These are phyloP conservation scores for Zosterops japonicus DNA, from an alignment of 2,113 vertebrate species.

Conservation along the genomic window DNA sequence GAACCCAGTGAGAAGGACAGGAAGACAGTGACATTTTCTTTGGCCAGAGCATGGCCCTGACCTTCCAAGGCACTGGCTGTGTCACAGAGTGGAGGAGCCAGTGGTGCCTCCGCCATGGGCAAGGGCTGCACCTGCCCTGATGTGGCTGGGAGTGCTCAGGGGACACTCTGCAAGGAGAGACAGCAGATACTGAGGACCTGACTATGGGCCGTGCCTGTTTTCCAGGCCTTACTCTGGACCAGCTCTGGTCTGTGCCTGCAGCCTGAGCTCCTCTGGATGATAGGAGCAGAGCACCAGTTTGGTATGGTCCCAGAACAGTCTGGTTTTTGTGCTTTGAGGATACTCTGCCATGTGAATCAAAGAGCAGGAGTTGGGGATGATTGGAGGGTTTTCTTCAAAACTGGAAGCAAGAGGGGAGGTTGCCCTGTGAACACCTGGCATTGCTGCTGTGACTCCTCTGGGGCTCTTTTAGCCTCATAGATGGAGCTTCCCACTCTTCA, in stretches of 20 bases:
- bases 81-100: fast-evolving
- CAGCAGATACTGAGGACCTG: background rate
- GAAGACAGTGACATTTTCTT: background rate
- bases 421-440: background rate
- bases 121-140: background rate
- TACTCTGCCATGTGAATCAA: background rate
- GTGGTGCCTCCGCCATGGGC: fast-evolving
- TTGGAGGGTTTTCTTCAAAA: background rate
- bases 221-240: background rate
- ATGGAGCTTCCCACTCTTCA: background rate
- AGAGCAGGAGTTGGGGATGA: background rate
- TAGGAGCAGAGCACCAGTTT: background rate
- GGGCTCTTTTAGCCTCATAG: background rate
- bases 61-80: background rate
- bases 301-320: background rate
- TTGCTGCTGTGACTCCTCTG: background rate
- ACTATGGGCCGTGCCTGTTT: fast-evolving
- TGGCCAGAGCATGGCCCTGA: background rate
- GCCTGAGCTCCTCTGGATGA: background rate
- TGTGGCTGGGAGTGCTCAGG: too few species aligned
- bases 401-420: background rate
- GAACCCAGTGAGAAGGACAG: background rate
- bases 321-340: background rate
- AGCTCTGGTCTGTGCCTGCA: background rate
- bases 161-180: background rate